Evolutionary conservation across 2,113 vertebrate species (phyloP), one percentile per base, ranked within the genome.

Genomic region (Tor tambroides): DNA sequence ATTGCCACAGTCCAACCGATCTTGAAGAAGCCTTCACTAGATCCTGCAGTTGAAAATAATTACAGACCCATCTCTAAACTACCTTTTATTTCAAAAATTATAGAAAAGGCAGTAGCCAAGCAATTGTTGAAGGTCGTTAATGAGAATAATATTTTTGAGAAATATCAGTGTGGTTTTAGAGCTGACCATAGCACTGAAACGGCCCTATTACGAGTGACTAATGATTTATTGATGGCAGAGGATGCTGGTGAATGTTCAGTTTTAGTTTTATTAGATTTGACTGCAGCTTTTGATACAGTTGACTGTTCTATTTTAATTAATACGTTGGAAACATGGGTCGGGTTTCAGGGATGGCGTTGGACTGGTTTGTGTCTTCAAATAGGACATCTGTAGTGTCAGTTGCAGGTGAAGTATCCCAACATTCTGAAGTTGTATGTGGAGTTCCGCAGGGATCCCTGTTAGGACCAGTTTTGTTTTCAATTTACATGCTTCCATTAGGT

Each of bases 151-250:
- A n/a, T n/a, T n/a, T n/a, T n/a, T n/a, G n/a, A n/a, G n/a, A n/a
- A n/a, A n/a, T n/a, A n/a, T n/a, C n/a, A 56, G 56, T 59, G 7
- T 23, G 56, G 6, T 59, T 59, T 59, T 23, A 59, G 7, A 59
- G n/a, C n/a, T n/a, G n/a, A 23, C 21, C 56, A 59, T 9, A 23
- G 21, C 21, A 59, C 56, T 59, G 7, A 59, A 59, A 23, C 21
- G 23, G 56, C 2, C 6, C 21, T 9, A 23, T 59, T 59, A n/a
- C 7, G 21, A 59, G 59, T 61, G 59, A n/a, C 59, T 6, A n/a
- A n/a, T 61, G 23, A 61, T 61, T 61, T 61, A n/a, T n/a, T n/a
- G 59, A 61, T n/a, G 59, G 59, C 59, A n/a, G 59, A 61, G 59
- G 21, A 61, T n/a, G 59, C 23, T 61, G 59, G 59, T 4, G 56